phyloP scores from a whole-genome alignment of 2,888 invertebrate genomes.

The Gibbula magus region DNA sequence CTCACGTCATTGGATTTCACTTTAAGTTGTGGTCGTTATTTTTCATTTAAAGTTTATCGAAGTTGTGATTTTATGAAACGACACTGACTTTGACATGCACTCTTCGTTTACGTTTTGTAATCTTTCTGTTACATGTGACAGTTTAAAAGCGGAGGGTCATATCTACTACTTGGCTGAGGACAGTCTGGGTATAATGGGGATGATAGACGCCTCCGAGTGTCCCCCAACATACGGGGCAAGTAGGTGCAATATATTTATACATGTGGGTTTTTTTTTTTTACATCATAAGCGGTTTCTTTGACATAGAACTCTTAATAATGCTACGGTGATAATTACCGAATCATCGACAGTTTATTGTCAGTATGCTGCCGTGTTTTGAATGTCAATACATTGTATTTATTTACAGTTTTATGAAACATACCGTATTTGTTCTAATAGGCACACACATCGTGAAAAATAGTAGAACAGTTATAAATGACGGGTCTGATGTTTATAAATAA shows the following conservation, averaged over 20 bases:
- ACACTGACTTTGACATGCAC: neutral
- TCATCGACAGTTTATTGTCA: too few species aligned
- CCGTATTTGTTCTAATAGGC: too few species aligned
- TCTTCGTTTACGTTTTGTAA: neutral
- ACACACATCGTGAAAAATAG: too few species aligned
- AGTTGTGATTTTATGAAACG: neutral
- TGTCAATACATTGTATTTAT: too few species aligned
- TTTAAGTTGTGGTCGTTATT: neutral
- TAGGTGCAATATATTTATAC: conserved; percentile 37
- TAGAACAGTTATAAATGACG: too few species aligned
- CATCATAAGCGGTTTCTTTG: too few species aligned
- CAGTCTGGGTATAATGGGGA: conserved; percentile 65
- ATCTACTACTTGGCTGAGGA: conserved; percentile 66
- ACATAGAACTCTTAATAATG: too few species aligned
- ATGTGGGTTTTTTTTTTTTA: too few species aligned
- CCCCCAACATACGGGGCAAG: conserved; percentile 72
- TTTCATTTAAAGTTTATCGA: neutral
- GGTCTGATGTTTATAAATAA: too few species aligned
- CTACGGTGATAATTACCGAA: neutral
- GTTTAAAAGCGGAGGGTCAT: conserved; percentile 53
- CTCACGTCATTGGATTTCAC: neutral
- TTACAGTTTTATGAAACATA: too few species aligned
- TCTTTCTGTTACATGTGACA: conserved; percentile 31
- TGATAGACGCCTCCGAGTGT: conserved; percentile 74
- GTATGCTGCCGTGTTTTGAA: too few species aligned